These are phyloP conservation scores for Hydraecia micacea DNA, from an alignment of 2,888 invertebrate genomes.

Conservation along the genomic window DNA sequence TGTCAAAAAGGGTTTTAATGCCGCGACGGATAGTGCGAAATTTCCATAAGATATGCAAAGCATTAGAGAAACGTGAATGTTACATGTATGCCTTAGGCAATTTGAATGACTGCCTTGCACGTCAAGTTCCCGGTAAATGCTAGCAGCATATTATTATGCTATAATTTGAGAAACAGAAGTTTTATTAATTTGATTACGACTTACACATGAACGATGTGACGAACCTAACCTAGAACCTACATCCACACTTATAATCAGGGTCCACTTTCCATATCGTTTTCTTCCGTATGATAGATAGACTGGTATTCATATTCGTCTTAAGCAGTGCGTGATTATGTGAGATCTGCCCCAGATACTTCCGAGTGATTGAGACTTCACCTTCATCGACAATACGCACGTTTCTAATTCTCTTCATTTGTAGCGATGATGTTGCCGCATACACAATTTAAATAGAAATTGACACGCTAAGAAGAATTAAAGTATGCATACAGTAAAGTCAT, in stretches of 20 bases:
- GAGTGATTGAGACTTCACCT: conserved; percentile 31
- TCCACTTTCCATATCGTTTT: conserved; percentile 11
- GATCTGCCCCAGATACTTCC: conserved; percentile 39
- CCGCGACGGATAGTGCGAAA: conserved; percentile 3
- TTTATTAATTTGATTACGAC: neutral
- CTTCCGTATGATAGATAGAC: conserved; percentile 31
- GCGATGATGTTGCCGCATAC: neutral
- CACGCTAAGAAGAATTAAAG: neutral
- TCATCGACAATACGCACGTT: conserved; percentile 17
- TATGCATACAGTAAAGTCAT: neutral
- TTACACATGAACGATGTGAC: neutral
- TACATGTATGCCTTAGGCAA: conserved; percentile 14
- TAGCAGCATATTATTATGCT: conserved; percentile 13
- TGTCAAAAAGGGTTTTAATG: conserved; percentile 38
- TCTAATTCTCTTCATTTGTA: conserved; percentile 15
- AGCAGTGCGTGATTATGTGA: conserved; percentile 29
- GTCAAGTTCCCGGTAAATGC: neutral
- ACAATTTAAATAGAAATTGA: neutral
- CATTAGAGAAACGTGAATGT: conserved; percentile 31
- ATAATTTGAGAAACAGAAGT: neutral
- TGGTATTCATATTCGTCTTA: conserved; percentile 16
- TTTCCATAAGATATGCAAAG: conserved; percentile 35
- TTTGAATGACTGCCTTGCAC: conserved; percentile 21
- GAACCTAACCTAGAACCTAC: neutral
- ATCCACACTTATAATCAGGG: neutral